These are phyloP conservation scores for Hylomyscus alleni DNA, from an alignment of 2,797 vertebrate species.

Conservation along the genomic window DNA sequence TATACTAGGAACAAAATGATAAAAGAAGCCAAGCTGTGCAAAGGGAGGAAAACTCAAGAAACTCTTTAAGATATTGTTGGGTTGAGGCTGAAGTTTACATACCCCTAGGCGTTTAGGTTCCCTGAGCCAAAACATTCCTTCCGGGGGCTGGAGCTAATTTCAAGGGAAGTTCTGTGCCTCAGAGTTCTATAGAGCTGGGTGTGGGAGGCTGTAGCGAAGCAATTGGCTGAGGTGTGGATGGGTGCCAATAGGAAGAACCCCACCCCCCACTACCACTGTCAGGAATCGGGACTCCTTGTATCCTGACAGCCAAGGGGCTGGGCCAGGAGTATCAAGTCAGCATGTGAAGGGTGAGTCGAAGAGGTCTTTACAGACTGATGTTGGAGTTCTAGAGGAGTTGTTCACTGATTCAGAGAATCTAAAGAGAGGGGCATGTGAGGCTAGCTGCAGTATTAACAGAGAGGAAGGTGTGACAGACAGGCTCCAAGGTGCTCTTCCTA, in stretches of 20 bases:
- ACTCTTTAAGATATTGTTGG: background rate
- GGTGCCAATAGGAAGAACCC: background rate
- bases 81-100: constrained; percentile 8
- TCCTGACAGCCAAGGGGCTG: background rate
- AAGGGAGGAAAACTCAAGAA: background rate
- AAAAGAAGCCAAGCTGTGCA: background rate
- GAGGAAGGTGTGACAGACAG: background rate
- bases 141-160: constrained; percentile 44
- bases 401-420: background rate
- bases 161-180: background rate
- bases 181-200: background rate
- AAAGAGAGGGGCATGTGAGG: background rate
- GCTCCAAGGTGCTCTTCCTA: background rate
- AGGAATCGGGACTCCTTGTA: background rate
- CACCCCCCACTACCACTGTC: background rate
- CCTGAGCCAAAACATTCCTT: constrained; percentile 34
- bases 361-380: background rate
- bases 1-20: background rate
- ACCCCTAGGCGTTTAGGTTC: background rate
- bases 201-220: background rate
- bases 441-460: background rate
- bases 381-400: background rate
- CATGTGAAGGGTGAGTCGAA: background rate
- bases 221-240: background rate
- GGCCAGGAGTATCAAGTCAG: background rate